phyloP scores from a whole-genome alignment of 2,113 vertebrate genomes.

The Chaetorhynchus papuensis region DNA sequence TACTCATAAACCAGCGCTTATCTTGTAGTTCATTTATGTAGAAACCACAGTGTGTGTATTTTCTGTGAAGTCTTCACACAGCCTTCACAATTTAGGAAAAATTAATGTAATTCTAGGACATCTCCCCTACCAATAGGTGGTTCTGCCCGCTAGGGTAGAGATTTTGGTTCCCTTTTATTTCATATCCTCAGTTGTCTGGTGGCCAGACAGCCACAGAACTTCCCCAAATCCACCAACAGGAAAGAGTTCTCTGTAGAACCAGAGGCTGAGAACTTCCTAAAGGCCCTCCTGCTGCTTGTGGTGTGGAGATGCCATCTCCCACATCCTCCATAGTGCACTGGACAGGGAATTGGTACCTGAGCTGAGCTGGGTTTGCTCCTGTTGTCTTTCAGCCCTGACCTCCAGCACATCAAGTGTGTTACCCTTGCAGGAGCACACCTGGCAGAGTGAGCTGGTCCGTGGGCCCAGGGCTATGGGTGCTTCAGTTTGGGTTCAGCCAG shows the following conservation, averaged over 20 bases:
- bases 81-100: background rate
- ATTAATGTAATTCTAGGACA: background rate
- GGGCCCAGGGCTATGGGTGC: background rate
- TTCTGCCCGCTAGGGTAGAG: background rate
- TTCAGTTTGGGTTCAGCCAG: background rate
- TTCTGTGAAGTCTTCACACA: background rate
- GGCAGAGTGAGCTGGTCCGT: background rate
- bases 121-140: background rate
- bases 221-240: background rate
- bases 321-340: rapidly evolving
- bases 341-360: no score
- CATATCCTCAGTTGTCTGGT: background rate
- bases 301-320: background rate
- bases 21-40: background rate
- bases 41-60: rapidly evolving
- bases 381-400: background rate
- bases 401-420: no score
- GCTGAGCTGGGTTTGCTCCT: background rate
- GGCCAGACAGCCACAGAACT: background rate
- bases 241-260: background rate
- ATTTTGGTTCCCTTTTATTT: background rate
- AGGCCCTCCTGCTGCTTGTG: background rate
- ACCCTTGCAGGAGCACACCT: background rate
- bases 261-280: background rate
- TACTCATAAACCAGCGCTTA: background rate